Percentiles rank a stretch among this genome's conserved stretches.
phyloP scores from a whole-genome alignment of 2,797 vertebrate genomes.

The Coccyzus lansbergi region DNA sequence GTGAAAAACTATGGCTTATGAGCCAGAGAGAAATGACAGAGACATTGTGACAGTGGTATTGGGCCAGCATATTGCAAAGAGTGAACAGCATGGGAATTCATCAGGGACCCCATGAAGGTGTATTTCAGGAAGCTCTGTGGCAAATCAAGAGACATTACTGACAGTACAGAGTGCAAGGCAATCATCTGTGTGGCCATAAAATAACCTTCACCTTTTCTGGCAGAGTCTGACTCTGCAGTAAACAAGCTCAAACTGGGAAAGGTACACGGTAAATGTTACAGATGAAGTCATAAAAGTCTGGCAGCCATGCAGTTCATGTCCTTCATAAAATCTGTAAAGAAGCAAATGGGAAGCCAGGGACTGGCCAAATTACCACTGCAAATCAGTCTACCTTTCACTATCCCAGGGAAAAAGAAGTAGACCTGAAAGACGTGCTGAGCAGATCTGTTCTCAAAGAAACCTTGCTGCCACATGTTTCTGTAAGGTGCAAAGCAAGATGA shows the following conservation, averaged over 20 bases:
- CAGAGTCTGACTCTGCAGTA: constrained; percentile 44
- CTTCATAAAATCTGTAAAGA: constrained; percentile 71
- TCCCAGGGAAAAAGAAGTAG: neutral
- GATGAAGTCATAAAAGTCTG: constrained; percentile 74
- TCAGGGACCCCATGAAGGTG: constrained; percentile 62
- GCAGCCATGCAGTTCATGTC: constrained; percentile 46
- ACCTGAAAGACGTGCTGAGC: neutral
- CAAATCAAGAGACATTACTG: constrained; percentile 47
- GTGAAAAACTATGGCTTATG: neutral
- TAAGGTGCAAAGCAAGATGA: neutral
- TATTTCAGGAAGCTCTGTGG: constrained; percentile 54
- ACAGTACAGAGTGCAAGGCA: constrained; percentile 34
- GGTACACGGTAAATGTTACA: constrained; percentile 44
- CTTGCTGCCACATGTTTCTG: neutral
- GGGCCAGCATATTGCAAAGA: constrained; percentile 73
- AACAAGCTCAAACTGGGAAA: constrained; percentile 65
- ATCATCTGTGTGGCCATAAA: constrained; percentile 61
- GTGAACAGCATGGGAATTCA: constrained; percentile 52
- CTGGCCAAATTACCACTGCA: constrained; percentile 1
- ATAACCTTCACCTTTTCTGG: constrained; percentile 74
- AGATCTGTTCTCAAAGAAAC: neutral
- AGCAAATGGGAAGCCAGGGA: constrained; percentile 63
- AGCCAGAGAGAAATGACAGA: neutral
- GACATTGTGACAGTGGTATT: neutral
- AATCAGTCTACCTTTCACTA: constrained; percentile 47